Conservation (phyloP, 2,888 invertebrate species). For the Drosophila merina region DNA sequence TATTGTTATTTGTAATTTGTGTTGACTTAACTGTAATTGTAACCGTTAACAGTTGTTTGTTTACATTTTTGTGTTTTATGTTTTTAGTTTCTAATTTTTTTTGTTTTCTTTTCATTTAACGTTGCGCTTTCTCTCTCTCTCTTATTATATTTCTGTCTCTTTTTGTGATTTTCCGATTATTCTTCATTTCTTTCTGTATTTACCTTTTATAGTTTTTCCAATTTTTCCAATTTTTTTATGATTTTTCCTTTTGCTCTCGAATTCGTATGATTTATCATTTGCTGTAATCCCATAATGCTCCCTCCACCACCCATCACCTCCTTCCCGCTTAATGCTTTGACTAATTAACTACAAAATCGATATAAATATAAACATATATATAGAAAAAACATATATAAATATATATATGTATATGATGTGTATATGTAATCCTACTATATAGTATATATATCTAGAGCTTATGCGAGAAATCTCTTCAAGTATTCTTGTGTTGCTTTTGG, state of each 20-base stretch:
- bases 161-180: neutral
- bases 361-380: conserved; percentile 27
- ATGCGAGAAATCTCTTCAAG: conserved; percentile 14
- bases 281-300: conserved; percentile 21
- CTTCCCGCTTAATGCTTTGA: conserved; percentile 33
- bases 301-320: neutral
- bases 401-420: conserved; percentile 1
- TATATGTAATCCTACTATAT: neutral
- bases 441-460: conserved; percentile 11
- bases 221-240: neutral
- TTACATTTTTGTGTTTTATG: conserved; percentile 20
- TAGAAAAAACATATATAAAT: neutral
- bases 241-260: conserved; percentile 10
- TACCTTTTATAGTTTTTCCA: conserved; percentile 1
- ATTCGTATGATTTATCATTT: conserved; percentile 42
- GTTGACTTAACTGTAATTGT: conserved; percentile 41
- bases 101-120: conserved; percentile 25
- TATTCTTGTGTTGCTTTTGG: conserved; percentile 17
- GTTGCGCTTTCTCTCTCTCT: conserved; percentile 20
- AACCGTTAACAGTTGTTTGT: conserved; percentile 27
- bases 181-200: neutral
- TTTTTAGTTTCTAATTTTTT: conserved; percentile 18
- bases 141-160: neutral
- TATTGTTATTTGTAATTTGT: conserved; percentile 45
- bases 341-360: conserved; percentile 37